These are phyloP conservation scores for Ceramica pisi DNA, from an alignment of 2,888 invertebrate genomes.

Conservation along the genomic window DNA sequence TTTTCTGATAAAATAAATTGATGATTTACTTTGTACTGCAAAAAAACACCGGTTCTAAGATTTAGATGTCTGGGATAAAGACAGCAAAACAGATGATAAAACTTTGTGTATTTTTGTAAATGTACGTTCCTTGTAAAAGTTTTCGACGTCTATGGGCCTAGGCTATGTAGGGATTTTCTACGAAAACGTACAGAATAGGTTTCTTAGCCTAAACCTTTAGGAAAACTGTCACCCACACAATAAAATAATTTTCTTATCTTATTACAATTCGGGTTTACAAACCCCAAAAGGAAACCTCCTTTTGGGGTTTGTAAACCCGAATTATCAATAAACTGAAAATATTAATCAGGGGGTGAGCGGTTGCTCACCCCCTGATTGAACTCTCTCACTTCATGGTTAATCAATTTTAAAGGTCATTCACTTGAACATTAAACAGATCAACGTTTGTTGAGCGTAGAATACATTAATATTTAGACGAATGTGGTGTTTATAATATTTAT, in stretches of 20 bases:
- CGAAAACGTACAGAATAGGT: background rate
- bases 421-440: conserved; percentile 8
- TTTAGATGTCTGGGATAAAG: background rate
- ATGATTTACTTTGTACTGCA: no score
- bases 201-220: background rate
- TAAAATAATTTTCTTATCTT: no score
- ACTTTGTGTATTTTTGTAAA: background rate
- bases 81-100: no score
- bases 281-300: background rate
- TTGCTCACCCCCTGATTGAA: conserved; percentile 1
- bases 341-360: no score
- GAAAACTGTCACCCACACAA: background rate
- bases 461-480: conserved; percentile 10
- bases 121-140: background rate
- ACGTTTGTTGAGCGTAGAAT: background rate
- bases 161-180: background rate
- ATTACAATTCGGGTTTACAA: background rate
- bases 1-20: no score
- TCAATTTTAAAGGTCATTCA: background rate
- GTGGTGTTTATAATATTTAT: no score
- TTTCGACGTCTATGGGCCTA: background rate
- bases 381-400: background rate
- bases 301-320: no score
- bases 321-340: no score
- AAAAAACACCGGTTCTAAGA: no score